These are phyloP conservation scores for Hypothenemus hampei DNA, from an alignment of 1,140 invertebrate species.

Conservation along the genomic window DNA sequence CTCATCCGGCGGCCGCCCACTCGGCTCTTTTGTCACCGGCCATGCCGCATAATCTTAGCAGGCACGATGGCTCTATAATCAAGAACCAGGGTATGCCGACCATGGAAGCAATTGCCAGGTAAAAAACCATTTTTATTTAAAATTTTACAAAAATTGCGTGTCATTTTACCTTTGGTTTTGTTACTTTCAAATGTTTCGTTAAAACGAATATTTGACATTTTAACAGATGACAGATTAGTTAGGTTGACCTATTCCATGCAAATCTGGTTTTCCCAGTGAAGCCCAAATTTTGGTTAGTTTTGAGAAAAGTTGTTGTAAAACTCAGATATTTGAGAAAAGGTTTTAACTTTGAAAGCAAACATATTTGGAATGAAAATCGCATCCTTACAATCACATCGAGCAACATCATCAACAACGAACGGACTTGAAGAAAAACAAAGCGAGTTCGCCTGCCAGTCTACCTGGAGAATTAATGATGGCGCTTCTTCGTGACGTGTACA, in stretches of 20 bases:
- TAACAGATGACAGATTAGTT: no score
- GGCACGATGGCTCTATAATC: slow-evolving; percentile 63
- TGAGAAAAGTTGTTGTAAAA: no score
- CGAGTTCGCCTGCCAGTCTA: slow-evolving; percentile 29
- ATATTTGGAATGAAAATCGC: neutral
- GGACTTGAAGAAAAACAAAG: slow-evolving; percentile 5
- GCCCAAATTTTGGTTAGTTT: no score
- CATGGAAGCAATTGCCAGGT: slow-evolving; percentile 82
- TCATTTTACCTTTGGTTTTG: no score
- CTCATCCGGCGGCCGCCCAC: slow-evolving; percentile 63
- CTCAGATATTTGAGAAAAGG: no score
- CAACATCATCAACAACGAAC: neutral
- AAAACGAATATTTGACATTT: no score
- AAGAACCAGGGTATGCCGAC: slow-evolving; percentile 74
- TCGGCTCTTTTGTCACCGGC: slow-evolving; percentile 80
- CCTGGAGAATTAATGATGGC: slow-evolving; percentile 46
- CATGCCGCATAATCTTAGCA: slow-evolving; percentile 73
- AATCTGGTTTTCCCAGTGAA: no score
- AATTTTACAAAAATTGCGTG: no score
- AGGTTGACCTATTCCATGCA: no score
- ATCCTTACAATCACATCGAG: neutral
- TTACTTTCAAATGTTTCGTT: no score
- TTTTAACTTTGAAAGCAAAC: no score
- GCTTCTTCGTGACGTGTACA: slow-evolving; percentile 46
- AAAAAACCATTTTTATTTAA: slow-evolving; percentile 37